Percentiles rank a stretch among this genome's conserved stretches.
Conservation (phyloP, 92 coral and sea anemone species). For the Plumapathes pennacea region DNA sequence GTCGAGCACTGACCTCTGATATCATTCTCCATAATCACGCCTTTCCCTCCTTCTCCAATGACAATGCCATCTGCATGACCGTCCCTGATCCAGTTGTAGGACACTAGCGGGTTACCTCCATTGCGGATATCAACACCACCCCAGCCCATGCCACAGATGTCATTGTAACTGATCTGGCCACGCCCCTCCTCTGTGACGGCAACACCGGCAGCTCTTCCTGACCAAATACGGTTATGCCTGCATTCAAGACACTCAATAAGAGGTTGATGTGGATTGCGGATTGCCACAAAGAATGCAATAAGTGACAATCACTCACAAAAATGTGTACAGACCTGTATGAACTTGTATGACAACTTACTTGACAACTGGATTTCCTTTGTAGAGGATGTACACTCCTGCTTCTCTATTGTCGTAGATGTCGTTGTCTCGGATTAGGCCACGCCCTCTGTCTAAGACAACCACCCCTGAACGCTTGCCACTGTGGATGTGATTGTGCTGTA, state of each 20-base stretch:
- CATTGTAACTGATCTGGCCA: constrained; percentile 86
- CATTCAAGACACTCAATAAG: neutral
- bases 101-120: constrained; percentile 92
- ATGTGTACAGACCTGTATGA: too few relatives aligned
- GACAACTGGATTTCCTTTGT: constrained; percentile 85
- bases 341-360: constrained; percentile 57
- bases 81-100: constrained; percentile 79
- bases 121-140: constrained; percentile 95
- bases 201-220: constrained; percentile 96
- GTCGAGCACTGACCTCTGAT: constrained; percentile 63
- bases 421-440: constrained; percentile 80
- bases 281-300: neutral
- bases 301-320: too few relatives aligned
- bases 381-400: constrained; percentile 89
- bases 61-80: constrained; percentile 96
- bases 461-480: constrained; percentile 91
- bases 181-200: constrained; percentile 97
- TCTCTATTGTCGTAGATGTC: constrained; percentile 94
- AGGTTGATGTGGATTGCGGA: neutral
- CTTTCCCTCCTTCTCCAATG: constrained; percentile 90
- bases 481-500: constrained; percentile 90
- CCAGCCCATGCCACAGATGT: constrained; percentile 98
- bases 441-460: constrained; percentile 90
- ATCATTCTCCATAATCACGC: constrained; percentile 85
- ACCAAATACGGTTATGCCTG: constrained; percentile 97